phyloP scores from a whole-genome alignment of 2,113 vertebrate genomes.

The Notiomystis cincta region DNA sequence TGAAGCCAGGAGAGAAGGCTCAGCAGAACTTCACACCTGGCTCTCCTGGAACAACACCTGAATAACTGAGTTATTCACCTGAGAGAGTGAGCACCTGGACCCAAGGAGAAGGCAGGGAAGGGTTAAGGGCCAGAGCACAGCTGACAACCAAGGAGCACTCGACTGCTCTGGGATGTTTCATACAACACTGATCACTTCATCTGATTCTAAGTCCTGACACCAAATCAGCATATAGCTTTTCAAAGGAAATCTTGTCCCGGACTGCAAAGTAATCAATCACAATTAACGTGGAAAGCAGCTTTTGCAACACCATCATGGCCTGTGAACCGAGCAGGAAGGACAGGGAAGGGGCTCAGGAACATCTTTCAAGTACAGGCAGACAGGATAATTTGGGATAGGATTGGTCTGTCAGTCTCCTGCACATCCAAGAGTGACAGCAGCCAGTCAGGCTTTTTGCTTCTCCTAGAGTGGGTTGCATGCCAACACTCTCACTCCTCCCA shows the following conservation, averaged over 20 bases:
- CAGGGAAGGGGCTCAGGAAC: background rate
- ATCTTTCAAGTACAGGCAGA: background rate
- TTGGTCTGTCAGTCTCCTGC: background rate
- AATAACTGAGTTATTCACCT: background rate
- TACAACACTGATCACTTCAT: slow-evolving; percentile 33
- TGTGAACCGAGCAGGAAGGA: background rate
- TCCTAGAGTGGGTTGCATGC: background rate
- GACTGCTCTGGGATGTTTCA: background rate
- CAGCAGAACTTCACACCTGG: background rate
- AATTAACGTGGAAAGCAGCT: slow-evolving; percentile 22
- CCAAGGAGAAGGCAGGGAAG: background rate
- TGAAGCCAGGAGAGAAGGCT: background rate
- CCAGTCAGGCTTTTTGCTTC: background rate
- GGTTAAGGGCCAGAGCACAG: background rate
- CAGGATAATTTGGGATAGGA: background rate
- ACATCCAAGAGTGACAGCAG: background rate
- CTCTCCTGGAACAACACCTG: background rate
- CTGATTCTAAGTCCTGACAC: slow-evolving; percentile 51
- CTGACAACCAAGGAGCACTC: background rate
- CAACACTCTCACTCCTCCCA: background rate
- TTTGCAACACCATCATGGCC: background rate
- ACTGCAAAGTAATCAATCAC: slow-evolving; percentile 54
- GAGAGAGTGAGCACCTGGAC: background rate
- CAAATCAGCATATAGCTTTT: slow-evolving; percentile 37
- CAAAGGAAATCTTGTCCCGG: slow-evolving; percentile 46